Percentiles rank a stretch among this genome's conserved stretches.
These are phyloP conservation scores for Macquaria ambigua DNA, from an alignment of 2,113 vertebrate genomes.

Conservation along the genomic window DNA sequence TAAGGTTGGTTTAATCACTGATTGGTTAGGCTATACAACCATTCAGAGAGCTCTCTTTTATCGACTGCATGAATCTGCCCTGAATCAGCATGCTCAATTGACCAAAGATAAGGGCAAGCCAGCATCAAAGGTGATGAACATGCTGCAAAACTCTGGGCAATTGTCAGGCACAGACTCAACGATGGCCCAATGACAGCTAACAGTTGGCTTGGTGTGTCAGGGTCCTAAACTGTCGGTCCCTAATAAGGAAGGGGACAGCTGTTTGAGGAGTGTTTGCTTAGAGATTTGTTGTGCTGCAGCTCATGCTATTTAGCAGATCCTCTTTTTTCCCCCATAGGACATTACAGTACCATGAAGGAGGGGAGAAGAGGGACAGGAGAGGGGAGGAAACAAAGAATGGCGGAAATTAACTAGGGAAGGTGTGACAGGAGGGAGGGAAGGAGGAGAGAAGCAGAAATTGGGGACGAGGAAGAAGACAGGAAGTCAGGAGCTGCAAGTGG, in stretches of 20 bases:
- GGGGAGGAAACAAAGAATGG: neutral
- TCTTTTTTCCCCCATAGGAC: neutral
- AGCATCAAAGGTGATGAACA: constrained; percentile 29
- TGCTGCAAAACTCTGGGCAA: neutral
- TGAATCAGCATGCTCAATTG: constrained; percentile 33
- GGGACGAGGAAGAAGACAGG: constrained; percentile 13
- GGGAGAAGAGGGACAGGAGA: neutral
- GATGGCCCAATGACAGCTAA: neutral
- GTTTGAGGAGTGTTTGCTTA: constrained; percentile 20
- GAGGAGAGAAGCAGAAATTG: neutral
- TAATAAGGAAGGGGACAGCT: constrained; percentile 14
- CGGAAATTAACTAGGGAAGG: neutral
- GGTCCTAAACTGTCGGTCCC: constrained; percentile 1
- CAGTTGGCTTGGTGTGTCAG: constrained; percentile 6
- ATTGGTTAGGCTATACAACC: constrained; percentile 21
- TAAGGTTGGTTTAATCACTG: constrained; percentile 22
- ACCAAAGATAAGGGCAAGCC: constrained; percentile 29
- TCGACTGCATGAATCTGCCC: constrained; percentile 2
- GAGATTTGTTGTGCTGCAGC: constrained; percentile 5
- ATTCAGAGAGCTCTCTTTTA: constrained; percentile 19
- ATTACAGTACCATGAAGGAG: neutral
- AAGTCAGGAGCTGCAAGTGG: constrained; percentile 2
- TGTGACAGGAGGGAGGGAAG: neutral
- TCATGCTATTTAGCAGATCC: neutral
- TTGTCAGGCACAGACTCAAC: neutral